phyloP scores from a whole-genome alignment of 2,888 invertebrate species.

The Dusona sp. region DNA sequence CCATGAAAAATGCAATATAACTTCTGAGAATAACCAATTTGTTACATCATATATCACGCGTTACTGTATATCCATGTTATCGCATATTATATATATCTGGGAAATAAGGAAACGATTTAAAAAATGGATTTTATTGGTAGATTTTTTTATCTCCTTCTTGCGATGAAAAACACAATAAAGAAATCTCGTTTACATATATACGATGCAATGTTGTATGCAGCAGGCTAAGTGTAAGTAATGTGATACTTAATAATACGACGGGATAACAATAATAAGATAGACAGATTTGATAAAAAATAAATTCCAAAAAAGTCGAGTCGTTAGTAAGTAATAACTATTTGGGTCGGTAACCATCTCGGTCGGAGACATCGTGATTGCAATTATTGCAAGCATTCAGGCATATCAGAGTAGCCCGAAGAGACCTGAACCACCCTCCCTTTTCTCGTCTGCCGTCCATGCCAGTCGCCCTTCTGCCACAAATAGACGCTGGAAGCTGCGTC shows the following conservation, averaged over 20 bases:
- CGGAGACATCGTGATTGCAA: constrained; percentile 55
- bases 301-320: not conserved
- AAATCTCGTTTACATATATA: not conserved
- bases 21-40: not conserved
- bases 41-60: not conserved
- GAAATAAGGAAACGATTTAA: not conserved
- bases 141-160: not conserved
- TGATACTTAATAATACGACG: not conserved
- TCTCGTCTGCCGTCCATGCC: not conserved
- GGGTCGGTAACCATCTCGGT: not conserved
- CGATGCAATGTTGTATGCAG: no score
- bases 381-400: constrained; percentile 58
- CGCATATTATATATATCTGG: not conserved
- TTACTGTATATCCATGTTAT: not conserved
- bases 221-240: no score
- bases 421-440: constrained; percentile 52
- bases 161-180: not conserved
- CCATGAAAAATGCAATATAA: not conserved
- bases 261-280: not conserved
- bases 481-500: constrained; percentile 67
- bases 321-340: constrained; percentile 22
- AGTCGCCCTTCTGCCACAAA: not conserved
- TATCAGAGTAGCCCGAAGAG: constrained; percentile 12
- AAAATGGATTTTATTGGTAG: not conserved
- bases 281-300: constrained; percentile 15